These are phyloP conservation scores for Bunonema sp. DNA, from an alignment of 2,888 invertebrate species.

Conservation along the genomic window DNA sequence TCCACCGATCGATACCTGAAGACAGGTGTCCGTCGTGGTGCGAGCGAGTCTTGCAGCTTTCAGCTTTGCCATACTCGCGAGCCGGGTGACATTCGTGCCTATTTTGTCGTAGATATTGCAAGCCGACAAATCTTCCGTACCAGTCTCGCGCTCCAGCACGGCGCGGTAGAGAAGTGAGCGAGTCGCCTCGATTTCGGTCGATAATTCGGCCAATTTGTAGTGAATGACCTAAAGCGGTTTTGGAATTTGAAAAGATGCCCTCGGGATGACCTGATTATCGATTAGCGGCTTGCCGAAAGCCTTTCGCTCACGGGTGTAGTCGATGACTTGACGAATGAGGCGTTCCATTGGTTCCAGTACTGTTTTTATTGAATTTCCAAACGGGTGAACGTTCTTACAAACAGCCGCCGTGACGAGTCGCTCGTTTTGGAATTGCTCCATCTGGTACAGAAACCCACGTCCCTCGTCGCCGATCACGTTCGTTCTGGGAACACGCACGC, in stretches of 20 bases:
- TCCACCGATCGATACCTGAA: slow-evolving; percentile 27
- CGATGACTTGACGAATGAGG: slow-evolving; percentile 48
- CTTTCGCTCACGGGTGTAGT: slow-evolving; percentile 49
- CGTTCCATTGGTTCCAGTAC: slow-evolving; percentile 45
- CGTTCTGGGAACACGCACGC: not conserved
- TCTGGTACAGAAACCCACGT: slow-evolving; percentile 51
- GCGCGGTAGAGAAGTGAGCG: slow-evolving; percentile 49
- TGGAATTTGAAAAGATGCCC: not conserved
- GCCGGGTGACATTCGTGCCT: slow-evolving; percentile 51
- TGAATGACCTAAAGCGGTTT: slow-evolving; percentile 47
- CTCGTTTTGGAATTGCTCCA: slow-evolving; percentile 54
- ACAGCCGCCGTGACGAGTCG: slow-evolving; percentile 46
- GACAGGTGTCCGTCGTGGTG: slow-evolving; percentile 50
- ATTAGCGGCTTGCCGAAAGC: slow-evolving; percentile 50
- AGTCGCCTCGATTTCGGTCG: slow-evolving; percentile 51
- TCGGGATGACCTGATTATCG: slow-evolving; percentile 12
- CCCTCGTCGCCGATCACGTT: slow-evolving; percentile 51
- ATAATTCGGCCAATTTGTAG: slow-evolving; percentile 51
- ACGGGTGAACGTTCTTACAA: slow-evolving; percentile 8
- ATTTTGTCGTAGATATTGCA: no score
- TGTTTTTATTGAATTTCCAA: slow-evolving; percentile 5
- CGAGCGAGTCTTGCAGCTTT: slow-evolving; percentile 50
- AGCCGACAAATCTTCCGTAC: no score
- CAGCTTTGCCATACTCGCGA: slow-evolving; percentile 53
- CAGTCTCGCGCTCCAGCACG: slow-evolving; percentile 35